Evolutionary conservation across 2,888 invertebrate species (phyloP), one percentile per base, ranked within the genome.

Genomic region (Limnephilus lunatus): DNA sequence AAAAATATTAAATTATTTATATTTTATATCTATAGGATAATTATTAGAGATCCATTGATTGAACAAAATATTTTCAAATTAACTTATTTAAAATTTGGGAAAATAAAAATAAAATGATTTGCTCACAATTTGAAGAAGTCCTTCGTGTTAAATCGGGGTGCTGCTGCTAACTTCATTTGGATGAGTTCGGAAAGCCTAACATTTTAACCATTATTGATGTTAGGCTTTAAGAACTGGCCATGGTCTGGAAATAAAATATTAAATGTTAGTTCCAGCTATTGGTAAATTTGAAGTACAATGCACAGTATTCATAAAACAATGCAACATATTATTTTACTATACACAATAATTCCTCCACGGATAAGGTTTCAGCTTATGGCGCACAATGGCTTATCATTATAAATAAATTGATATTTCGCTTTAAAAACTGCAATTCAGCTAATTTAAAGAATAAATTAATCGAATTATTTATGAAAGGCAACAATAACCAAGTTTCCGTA

Each of bases 211-310:
- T 31, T 89, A 89, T 80, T 9, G 30, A 86, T n/a, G 44, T 86
- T 89, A 35, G 19, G 88, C 88, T 89, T 15, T 32, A 11, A 31
- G 32, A 89, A 89, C 88, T 89, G 88, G 88, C 88, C 88, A 80
- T 9, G 32, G 88, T 89, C 88, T 81, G 88, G 35, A 89, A 89
- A 31, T 15, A 87, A 87, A 87, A 87, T 15, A 31, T 32, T n/a
- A 44, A 39, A 14, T n/a, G 1, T 39, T 39, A 35, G 85, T 12
- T 81, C 3, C 7, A 81, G 31, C 14, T 2, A 48, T 48, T 48
- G 48, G 48, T 48, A 15, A 48, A 48, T 15, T 15, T 48, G 48
- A 15, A 15, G 15, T 3, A 48, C 15, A 39, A 11, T 5, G 3
- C 35, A 4, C 35, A 35, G 3, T 3, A 35, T 39, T 9, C 9